phyloP scores from a whole-genome alignment of 2,113 vertebrate species.

The Accipiter virgatus region DNA sequence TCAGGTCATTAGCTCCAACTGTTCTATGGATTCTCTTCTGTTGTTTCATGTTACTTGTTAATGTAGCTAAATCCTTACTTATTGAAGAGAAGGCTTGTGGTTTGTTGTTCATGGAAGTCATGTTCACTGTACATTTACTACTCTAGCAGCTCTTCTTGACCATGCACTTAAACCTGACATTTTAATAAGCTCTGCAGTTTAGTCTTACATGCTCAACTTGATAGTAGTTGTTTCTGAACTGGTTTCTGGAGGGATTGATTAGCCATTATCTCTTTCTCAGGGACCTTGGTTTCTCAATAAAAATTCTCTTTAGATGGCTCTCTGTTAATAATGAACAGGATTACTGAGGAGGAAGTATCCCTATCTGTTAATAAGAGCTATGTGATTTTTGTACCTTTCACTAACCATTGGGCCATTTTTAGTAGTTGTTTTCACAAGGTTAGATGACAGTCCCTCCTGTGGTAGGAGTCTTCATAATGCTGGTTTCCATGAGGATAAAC shows the following conservation, averaged over 20 bases:
- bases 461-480: background rate
- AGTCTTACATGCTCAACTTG: background rate
- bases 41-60: background rate
- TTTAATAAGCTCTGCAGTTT: background rate
- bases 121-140: background rate
- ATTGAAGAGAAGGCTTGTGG: background rate
- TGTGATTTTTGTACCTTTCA: background rate
- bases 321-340: background rate
- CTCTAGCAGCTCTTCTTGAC: background rate
- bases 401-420: background rate
- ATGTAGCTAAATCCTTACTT: background rate
- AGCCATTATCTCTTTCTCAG: background rate
- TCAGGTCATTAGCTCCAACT: background rate
- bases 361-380: background rate
- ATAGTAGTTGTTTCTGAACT: background rate
- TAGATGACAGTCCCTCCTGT: background rate
- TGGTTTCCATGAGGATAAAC: background rate
- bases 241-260: background rate
- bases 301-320: background rate
- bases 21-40: background rate
- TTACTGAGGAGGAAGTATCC: background rate
- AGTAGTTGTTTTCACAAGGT: background rate
- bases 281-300: background rate
- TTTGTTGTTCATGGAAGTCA: background rate
- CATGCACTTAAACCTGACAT: background rate